phyloP scores from a whole-genome alignment of 1,140 invertebrate species.

The Armadillidium nasatum region DNA sequence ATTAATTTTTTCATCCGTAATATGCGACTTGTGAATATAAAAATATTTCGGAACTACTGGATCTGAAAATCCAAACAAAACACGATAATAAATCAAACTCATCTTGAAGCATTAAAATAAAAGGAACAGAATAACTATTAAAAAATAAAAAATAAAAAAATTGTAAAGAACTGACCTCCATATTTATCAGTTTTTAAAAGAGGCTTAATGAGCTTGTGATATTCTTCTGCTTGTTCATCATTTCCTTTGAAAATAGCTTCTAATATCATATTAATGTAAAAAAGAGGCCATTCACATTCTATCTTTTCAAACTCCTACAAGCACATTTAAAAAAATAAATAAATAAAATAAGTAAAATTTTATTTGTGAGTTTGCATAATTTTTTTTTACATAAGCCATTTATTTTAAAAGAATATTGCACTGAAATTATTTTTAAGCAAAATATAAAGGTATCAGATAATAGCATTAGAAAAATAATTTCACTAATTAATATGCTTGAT shows the following conservation, averaged over 20 bases:
- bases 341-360: slow-evolving; percentile 18
- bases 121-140: neutral
- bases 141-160: neutral
- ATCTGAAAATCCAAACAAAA: slow-evolving; percentile 35
- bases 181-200: slow-evolving; percentile 69
- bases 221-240: slow-evolving; percentile 87
- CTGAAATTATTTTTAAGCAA: neutral
- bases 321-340: slow-evolving; percentile 8
- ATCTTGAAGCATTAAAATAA: neutral
- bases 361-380: neutral
- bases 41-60: slow-evolving; percentile 80
- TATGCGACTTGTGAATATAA: slow-evolving; percentile 74
- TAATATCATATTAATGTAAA: slow-evolving; percentile 92
- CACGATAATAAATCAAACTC: no score
- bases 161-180: slow-evolving; percentile 59
- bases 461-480: neutral
- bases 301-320: slow-evolving; percentile 86
- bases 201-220: slow-evolving; percentile 74
- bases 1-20: slow-evolving; percentile 67
- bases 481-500: neutral
- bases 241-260: slow-evolving; percentile 85
- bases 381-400: neutral
- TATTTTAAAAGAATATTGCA: neutral
- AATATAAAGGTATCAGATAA: neutral
- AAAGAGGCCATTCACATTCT: slow-evolving; percentile 97